phyloP scores from a whole-genome alignment of 2,797 vertebrate genomes.

The Poeciliopsis infans region DNA sequence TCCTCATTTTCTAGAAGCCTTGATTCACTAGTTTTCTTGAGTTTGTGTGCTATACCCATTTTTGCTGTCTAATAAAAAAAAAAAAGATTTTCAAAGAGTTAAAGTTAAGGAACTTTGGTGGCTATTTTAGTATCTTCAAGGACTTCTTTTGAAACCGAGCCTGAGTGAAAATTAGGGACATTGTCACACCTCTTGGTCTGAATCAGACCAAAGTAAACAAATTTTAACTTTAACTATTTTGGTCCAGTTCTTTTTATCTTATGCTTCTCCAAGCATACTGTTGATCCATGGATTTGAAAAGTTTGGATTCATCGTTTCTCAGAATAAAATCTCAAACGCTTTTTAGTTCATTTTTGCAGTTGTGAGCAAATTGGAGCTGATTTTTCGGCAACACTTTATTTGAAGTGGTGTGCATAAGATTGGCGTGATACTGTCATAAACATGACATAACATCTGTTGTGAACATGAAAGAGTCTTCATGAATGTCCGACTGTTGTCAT shows the following conservation, averaged over 20 bases:
- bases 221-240: too few species aligned
- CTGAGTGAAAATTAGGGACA: background rate
- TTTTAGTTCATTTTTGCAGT: background rate
- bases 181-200: background rate
- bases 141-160: too few species aligned
- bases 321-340: background rate
- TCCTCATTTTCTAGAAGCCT: background rate
- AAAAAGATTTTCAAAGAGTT: background rate
- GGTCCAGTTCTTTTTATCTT: background rate
- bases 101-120: too few species aligned
- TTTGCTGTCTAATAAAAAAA: background rate
- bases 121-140: too few species aligned
- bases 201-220: background rate
- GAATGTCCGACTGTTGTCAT: too few species aligned
- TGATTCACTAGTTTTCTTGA: background rate
- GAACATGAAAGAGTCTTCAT: too few species aligned
- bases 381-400: background rate
- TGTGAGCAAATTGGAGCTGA: background rate
- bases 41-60: background rate
- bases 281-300: background rate
- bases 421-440: too few species aligned
- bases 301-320: background rate
- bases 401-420: too few species aligned
- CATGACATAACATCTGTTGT: too few species aligned
- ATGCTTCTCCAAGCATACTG: background rate